Conservation (phyloP, 2,797 vertebrate species). For the Malurus leucopterus region DNA sequence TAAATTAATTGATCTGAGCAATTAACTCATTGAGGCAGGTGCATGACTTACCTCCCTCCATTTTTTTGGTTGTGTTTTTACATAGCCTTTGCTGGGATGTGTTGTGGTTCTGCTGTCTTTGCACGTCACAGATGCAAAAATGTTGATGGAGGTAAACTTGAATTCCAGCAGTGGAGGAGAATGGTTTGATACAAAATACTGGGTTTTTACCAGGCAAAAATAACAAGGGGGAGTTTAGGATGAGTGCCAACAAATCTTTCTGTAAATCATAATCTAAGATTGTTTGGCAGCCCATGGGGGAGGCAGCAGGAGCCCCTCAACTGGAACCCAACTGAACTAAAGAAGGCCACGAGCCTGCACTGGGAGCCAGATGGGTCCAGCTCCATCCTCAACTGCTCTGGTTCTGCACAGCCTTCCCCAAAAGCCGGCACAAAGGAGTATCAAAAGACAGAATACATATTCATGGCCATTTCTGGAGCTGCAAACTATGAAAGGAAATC, state of each 20-base stretch:
- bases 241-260: neutral
- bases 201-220: neutral
- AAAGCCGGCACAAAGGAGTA: neutral
- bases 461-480: slow-evolving; percentile 38
- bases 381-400: neutral
- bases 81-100: neutral
- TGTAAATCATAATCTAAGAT: neutral
- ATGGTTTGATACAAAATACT: neutral
- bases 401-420: neutral
- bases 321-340: fast-evolving
- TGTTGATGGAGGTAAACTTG: neutral
- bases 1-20: neutral
- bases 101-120: neutral
- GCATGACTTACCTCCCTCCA: no score
- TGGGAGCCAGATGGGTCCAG: neutral
- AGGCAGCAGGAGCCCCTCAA: neutral
- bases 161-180: neutral
- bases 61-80: neutral
- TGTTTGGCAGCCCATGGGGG: neutral
- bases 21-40: neutral
- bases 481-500: slow-evolving; percentile 61
- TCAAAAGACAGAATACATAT: slow-evolving; percentile 23
- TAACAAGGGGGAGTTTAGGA: neutral
- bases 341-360: neutral
- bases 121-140: fast-evolving